Conservation (phyloP, 2,888 invertebrate species). For the Empis livida region DNA sequence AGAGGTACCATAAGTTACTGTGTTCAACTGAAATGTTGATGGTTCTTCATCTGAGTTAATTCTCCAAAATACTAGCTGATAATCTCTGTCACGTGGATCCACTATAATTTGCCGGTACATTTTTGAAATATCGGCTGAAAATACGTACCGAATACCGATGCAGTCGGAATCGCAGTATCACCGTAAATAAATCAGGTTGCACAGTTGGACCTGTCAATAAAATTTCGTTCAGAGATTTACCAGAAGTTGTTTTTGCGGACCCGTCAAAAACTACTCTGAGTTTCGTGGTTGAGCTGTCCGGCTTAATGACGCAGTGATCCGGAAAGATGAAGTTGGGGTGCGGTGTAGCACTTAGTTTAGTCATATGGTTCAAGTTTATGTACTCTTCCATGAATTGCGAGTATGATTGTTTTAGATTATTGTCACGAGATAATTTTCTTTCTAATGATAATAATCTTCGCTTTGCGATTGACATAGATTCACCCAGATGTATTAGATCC, state of each 20-base stretch:
- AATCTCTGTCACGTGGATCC: conserved; percentile 6
- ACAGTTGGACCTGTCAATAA: conserved; percentile 4
- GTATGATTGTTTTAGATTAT: no score
- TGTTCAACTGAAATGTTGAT: neutral
- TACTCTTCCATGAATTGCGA: no score
- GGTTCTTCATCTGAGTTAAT: no score
- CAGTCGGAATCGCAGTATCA: conserved; percentile 6
- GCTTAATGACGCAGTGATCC: conserved; percentile 5
- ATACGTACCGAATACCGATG: conserved; percentile 3
- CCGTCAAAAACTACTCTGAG: conserved; percentile 8
- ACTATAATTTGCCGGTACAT: conserved; percentile 9
- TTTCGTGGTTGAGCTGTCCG: conserved; percentile 1
- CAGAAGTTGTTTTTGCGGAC: conserved; percentile 1
- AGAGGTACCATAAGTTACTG: conserved; percentile 11
- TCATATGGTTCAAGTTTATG: no score
- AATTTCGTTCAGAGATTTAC: conserved; percentile 8
- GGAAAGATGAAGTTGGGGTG: conserved; percentile 2
- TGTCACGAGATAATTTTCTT: neutral
- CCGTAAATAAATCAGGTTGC: conserved; percentile 6
- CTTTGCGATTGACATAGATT: neutral
- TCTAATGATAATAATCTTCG: neutral
- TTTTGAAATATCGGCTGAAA: conserved; percentile 12
- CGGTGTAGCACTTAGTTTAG: no score
- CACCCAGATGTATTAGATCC: neutral
- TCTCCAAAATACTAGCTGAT: conserved; percentile 11